Conservation (phyloP, 2,113 vertebrate species). For the Castor canadensis region DNA sequence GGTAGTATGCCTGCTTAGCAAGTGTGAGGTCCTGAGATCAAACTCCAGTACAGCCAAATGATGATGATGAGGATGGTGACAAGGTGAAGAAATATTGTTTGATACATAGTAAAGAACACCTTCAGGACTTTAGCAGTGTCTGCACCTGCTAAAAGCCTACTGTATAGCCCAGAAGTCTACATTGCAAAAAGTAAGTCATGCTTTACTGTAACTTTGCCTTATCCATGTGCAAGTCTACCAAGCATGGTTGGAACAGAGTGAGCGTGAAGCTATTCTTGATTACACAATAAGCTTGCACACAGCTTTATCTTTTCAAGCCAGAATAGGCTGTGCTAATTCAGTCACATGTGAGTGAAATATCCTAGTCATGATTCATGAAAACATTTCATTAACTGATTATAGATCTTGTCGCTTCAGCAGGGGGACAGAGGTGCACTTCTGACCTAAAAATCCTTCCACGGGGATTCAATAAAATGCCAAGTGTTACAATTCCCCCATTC, state of each 20-base stretch:
- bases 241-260: conserved; percentile 53
- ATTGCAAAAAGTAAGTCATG: conserved; percentile 49
- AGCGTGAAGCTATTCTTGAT: conserved; percentile 35
- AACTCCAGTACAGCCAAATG: too few species aligned
- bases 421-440: conserved; percentile 38
- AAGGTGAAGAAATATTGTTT: background rate
- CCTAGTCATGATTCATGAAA: conserved; percentile 70
- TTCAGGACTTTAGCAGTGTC: background rate
- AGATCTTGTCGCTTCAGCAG: conserved; percentile 44
- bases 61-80: too few species aligned
- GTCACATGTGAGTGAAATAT: conserved; percentile 69
- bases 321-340: conserved; percentile 48
- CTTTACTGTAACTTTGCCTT: conserved; percentile 35
- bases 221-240: conserved; percentile 46
- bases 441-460: conserved; percentile 31
- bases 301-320: conserved; percentile 71
- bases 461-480: background rate
- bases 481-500: background rate
- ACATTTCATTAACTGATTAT: conserved; percentile 75
- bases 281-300: conserved; percentile 52
- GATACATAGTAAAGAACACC: background rate
- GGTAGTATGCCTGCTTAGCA: too few species aligned
- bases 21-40: too few species aligned
- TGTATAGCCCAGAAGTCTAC: conserved; percentile 28
- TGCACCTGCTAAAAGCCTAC: background rate